Percentiles rank a stretch among this genome's conserved stretches.
Evolutionary conservation across 2,888 invertebrate genomes (phyloP).

Genomic region (Drosophila vallismaia): DNA sequence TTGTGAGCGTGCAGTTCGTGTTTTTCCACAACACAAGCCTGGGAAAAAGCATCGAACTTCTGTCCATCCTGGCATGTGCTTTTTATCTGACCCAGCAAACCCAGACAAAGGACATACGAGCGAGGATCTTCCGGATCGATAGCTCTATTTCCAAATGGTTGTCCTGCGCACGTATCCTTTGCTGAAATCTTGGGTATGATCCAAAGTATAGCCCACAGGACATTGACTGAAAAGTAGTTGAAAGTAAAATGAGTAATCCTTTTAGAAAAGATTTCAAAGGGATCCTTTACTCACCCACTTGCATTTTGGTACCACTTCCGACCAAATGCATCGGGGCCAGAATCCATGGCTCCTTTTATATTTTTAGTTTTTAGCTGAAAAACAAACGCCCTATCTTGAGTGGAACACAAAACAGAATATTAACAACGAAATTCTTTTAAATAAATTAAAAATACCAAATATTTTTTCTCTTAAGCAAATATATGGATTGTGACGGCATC

Average conservation of each 20-base stretch:
- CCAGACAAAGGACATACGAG: slow-evolving; percentile 59
- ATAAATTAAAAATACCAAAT: slow-evolving; percentile 35
- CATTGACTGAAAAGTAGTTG: slow-evolving; percentile 29
- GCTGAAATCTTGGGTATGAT: slow-evolving; percentile 53
- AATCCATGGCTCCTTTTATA: slow-evolving; percentile 53
- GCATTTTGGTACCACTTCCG: slow-evolving; percentile 53
- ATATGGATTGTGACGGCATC: slow-evolving; percentile 13
- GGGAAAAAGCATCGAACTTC: slow-evolving; percentile 39
- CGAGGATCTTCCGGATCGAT: slow-evolving; percentile 46
- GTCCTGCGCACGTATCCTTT: slow-evolving; percentile 53
- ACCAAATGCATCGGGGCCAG: slow-evolving; percentile 37
- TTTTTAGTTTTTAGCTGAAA: not conserved
- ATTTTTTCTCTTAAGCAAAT: not conserved
- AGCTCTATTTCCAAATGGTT: slow-evolving; percentile 61
- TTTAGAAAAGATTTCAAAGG: not conserved
- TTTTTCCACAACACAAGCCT: slow-evolving; percentile 39
- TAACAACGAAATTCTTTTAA: slow-evolving; percentile 41
- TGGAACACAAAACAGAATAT: slow-evolving; percentile 20
- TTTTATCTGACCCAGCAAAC: slow-evolving; percentile 52
- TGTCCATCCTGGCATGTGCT: slow-evolving; percentile 51
- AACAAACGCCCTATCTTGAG: slow-evolving; percentile 46
- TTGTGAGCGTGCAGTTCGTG: not conserved
- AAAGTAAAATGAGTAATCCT: not conserved
- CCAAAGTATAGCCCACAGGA: slow-evolving; percentile 63
- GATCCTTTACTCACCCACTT: slow-evolving; percentile 56